phyloP scores from a whole-genome alignment of 2,113 vertebrate species.

The Spea multiplicata region DNA sequence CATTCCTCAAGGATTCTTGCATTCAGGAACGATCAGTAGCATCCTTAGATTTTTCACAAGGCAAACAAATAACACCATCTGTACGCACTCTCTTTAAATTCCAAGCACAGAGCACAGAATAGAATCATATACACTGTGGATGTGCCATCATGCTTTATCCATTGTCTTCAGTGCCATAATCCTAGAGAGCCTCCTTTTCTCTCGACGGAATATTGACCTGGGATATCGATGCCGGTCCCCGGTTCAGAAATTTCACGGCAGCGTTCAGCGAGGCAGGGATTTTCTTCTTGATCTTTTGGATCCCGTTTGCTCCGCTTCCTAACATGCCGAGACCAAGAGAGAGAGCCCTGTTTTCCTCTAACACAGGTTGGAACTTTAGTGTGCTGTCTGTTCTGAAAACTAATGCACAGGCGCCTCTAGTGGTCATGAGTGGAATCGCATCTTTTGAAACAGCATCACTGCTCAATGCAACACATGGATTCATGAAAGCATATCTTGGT shows the following conservation, averaged over 20 bases:
- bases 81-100: constrained; percentile 69
- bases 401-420: constrained; percentile 80
- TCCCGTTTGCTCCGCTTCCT: constrained; percentile 75
- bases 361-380: constrained; percentile 71
- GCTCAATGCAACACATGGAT: constrained; percentile 33
- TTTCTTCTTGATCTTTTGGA: constrained; percentile 69
- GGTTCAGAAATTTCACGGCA: constrained; percentile 58
- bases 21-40: constrained; percentile 37
- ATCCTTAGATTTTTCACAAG: constrained; percentile 52
- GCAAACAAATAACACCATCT: constrained; percentile 54
- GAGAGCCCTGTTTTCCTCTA: constrained; percentile 64
- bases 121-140: constrained; percentile 58
- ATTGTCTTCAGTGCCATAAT: constrained; percentile 73
- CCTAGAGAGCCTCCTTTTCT: constrained; percentile 76
- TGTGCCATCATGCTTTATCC: constrained; percentile 61
- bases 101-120: constrained; percentile 36
- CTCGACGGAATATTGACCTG: constrained; percentile 70
- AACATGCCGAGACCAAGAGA: constrained; percentile 69
- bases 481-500: not conserved
- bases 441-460: constrained; percentile 1
- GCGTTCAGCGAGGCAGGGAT: constrained; percentile 53
- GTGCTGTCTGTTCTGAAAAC: constrained; percentile 70
- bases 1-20: constrained; percentile 15
- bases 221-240: constrained; percentile 55
- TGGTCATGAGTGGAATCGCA: constrained; percentile 66